Evolutionary conservation across 1,140 invertebrate genomes (phyloP).

Genomic region (Stegodyphus dumicola): DNA sequence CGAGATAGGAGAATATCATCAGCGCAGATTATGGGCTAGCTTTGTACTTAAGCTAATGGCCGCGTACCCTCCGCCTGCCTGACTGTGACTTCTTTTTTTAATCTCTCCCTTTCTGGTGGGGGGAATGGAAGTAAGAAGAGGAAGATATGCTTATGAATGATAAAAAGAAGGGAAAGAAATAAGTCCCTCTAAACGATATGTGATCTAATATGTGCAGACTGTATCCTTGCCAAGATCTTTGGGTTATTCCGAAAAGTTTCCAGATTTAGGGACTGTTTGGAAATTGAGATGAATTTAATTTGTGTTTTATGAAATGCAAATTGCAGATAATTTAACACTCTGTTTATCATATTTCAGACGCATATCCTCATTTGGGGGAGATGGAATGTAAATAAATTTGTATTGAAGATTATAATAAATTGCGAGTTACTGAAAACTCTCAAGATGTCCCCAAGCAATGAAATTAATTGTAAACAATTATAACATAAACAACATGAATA

Average conservation of each 20-base stretch:
- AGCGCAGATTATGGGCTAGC: conserved; percentile 28
- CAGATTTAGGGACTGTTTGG: neutral
- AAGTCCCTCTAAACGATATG: conserved; percentile 40
- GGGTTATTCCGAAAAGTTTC: neutral
- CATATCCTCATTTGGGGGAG: neutral
- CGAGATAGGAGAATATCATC: conserved; percentile 16
- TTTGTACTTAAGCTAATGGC: conserved; percentile 51
- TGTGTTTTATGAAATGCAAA: too few species aligned
- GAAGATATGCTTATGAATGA: conserved; percentile 51
- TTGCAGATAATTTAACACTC: too few species aligned
- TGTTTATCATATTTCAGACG: too few species aligned
- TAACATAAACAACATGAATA: too few species aligned
- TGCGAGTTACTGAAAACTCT: too few species aligned
- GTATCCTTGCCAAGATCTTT: conserved; percentile 25
- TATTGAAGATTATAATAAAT: neutral
- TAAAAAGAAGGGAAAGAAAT: conserved; percentile 36
- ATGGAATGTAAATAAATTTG: neutral
- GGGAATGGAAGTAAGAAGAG: neutral
- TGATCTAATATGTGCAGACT: conserved; percentile 40
- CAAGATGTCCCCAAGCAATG: too few species aligned
- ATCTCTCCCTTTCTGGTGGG: conserved; percentile 3
- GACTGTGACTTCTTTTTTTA: conserved; percentile 11
- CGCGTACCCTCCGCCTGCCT: neutral
- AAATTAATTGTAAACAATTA: too few species aligned
- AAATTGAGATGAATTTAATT: neutral